Evolutionary conservation across 1,140 invertebrate species (phyloP).

Genomic region (Leptinotarsa undecemlineata): DNA sequence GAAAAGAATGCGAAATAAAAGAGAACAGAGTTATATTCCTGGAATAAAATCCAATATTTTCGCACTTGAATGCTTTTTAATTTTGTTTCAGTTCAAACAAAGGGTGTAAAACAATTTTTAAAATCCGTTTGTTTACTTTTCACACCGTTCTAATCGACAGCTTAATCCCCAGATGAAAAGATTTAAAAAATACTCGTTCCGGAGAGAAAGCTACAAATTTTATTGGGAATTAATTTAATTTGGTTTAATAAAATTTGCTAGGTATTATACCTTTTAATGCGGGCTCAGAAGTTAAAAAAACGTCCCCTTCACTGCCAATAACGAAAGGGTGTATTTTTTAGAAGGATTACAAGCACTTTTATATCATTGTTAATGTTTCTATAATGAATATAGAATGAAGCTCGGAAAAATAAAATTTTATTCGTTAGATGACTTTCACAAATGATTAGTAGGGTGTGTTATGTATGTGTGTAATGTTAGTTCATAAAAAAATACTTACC

Average conservation of each 20-base stretch:
- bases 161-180: constrained; percentile 25
- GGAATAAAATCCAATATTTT: constrained; percentile 35
- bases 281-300: constrained; percentile 16
- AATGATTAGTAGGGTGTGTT: constrained; percentile 6
- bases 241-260: constrained; percentile 27
- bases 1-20: constrained; percentile 15
- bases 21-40: constrained; percentile 14
- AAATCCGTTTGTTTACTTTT: constrained; percentile 28
- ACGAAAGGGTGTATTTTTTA: constrained; percentile 18
- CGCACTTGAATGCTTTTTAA: constrained; percentile 35
- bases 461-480: constrained; percentile 17
- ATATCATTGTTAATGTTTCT: constrained; percentile 26
- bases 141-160: constrained; percentile 27
- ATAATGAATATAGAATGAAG: constrained; percentile 24
- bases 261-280: constrained; percentile 21
- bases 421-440: constrained; percentile 21
- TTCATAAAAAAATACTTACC: constrained; percentile 42
- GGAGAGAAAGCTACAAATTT: constrained; percentile 20
- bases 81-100: constrained; percentile 36
- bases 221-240: constrained; percentile 26
- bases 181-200: constrained; percentile 15
- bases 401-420: constrained; percentile 11
- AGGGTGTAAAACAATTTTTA: constrained; percentile 31
- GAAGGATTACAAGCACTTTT: constrained; percentile 22
- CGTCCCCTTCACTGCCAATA: constrained; percentile 15